Conservation (phyloP, 2,888 invertebrate genomes). For the Synergus laeviventris region DNA sequence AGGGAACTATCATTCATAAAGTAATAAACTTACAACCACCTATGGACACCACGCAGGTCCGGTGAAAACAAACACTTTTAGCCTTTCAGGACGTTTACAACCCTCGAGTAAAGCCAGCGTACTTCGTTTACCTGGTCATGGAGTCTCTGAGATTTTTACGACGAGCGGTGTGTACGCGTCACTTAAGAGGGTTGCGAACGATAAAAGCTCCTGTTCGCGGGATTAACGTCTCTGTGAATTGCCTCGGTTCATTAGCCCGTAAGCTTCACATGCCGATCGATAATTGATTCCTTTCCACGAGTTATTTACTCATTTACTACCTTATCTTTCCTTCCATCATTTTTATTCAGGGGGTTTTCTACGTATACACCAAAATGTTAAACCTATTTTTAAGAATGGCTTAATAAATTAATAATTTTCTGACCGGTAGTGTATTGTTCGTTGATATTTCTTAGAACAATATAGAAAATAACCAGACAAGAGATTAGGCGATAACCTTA, state of each 20-base stretch:
- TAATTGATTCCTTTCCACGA: slow-evolving; percentile 46
- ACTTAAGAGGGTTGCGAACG: slow-evolving; percentile 65
- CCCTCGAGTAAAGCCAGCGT: slow-evolving; percentile 50
- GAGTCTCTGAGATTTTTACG: slow-evolving; percentile 69
- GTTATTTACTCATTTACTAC: slow-evolving; percentile 4
- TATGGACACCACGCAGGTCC: slow-evolving; percentile 42
- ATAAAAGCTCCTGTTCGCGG: slow-evolving; percentile 71
- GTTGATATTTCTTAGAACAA: too few relatives aligned
- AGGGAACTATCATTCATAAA: slow-evolving; percentile 60
- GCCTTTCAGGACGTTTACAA: slow-evolving; percentile 63
- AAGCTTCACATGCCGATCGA: slow-evolving; percentile 49
- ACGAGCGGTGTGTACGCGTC: slow-evolving; percentile 62
- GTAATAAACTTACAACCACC: slow-evolving; percentile 59
- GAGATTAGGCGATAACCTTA: neutral
- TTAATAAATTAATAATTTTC: too few relatives aligned
- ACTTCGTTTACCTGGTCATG: slow-evolving; percentile 64
- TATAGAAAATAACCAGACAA: neutral
- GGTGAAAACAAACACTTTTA: slow-evolving; percentile 58
- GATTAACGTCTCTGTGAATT: slow-evolving; percentile 65
- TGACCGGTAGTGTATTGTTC: too few relatives aligned
- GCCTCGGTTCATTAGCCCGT: slow-evolving; percentile 61
- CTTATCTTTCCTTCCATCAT: neutral
- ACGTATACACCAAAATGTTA: too few relatives aligned
- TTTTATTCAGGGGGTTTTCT: too few relatives aligned
- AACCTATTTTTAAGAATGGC: too few relatives aligned